Evolutionary conservation across 2,888 invertebrate species (phyloP), one percentile per base, ranked within the genome.

Genomic region (Abrostola tripartita): DNA sequence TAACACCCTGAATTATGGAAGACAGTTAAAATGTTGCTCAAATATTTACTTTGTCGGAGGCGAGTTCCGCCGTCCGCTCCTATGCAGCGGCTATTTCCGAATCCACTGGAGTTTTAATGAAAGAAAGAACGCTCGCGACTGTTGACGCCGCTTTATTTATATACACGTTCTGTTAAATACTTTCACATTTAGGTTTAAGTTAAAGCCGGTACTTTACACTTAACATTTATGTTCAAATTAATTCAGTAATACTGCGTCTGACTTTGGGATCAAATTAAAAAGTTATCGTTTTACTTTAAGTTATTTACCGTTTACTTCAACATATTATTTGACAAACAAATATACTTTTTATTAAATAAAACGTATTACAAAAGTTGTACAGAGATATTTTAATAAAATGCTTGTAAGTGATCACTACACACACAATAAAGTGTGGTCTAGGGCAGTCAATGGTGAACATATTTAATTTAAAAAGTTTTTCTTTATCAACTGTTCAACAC

Each of bases 1-100:
- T 75, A 68, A 68, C 72, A 60, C 42, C 14, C 9, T 73, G 61
- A 74, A 75, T 76, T 73, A 79, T 71, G 73, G 64, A 79, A 50
- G 60, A 37, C 59, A 72, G 71, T 76, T 78, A 74, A 81, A 72
- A 76, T 71, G 68, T 67, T 68, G 72, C 66, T 78, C 61, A 74
- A 81, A 83, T 79, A 83, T 80, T 80, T 74, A 78, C 70, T 66
- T 61, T 56, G 41, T 11, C 52, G 59, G 24, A 24, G 55, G 55
- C 37, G 59, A 56, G 50, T 58, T 63, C 50, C 53, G 57, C 55
- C 14, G 55, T 63, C 50, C 53, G 57, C 55, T 14, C 11, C 50
- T 51, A 41, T 37, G 53, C 59, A 71, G 54, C 59, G 68, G 54
- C 10, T 47, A 44, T 58, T 71, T 52, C 54, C 9, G 24, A 24